phyloP scores from a whole-genome alignment of 2,797 vertebrate species.

The Cuniculus paca region DNA sequence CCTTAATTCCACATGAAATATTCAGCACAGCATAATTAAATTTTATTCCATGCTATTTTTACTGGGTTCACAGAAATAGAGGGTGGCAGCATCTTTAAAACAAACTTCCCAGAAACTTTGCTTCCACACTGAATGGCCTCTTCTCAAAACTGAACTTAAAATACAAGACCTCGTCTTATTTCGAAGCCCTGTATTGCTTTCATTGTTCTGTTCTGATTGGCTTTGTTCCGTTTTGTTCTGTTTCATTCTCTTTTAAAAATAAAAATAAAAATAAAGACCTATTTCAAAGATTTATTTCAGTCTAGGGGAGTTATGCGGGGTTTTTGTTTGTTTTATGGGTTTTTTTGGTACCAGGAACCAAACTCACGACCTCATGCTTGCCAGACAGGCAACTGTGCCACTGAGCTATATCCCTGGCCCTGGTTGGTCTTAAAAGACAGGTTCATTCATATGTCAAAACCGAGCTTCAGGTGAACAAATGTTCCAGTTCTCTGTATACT shows the following conservation, averaged over 20 bases:
- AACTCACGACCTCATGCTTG: too few species aligned
- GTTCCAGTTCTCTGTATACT: neutral
- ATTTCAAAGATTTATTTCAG: neutral
- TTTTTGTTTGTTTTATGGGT: too few species aligned
- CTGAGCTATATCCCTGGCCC: too few species aligned
- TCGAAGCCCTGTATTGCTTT: too few species aligned
- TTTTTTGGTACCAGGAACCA: too few species aligned
- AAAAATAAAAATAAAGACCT: neutral
- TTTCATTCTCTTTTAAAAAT: too few species aligned
- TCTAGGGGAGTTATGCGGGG: neutral
- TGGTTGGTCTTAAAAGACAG: neutral
- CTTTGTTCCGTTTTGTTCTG: too few species aligned
- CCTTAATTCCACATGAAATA: slow-evolving; percentile 86
- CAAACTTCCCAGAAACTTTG: slow-evolving; percentile 69
- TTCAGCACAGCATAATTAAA: slow-evolving; percentile 82
- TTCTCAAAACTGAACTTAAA: slow-evolving; percentile 58
- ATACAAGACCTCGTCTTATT: neutral
- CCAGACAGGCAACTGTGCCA: too few species aligned
- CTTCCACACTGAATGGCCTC: neutral
- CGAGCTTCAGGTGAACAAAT: neutral
- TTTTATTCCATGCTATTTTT: slow-evolving; percentile 82
- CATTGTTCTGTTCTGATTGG: too few species aligned
- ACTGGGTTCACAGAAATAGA: slow-evolving; percentile 74
- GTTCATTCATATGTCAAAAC: neutral
- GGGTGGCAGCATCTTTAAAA: slow-evolving; percentile 60